phyloP scores from a whole-genome alignment of 2,888 invertebrate genomes.

The Phorcus lineatus region DNA sequence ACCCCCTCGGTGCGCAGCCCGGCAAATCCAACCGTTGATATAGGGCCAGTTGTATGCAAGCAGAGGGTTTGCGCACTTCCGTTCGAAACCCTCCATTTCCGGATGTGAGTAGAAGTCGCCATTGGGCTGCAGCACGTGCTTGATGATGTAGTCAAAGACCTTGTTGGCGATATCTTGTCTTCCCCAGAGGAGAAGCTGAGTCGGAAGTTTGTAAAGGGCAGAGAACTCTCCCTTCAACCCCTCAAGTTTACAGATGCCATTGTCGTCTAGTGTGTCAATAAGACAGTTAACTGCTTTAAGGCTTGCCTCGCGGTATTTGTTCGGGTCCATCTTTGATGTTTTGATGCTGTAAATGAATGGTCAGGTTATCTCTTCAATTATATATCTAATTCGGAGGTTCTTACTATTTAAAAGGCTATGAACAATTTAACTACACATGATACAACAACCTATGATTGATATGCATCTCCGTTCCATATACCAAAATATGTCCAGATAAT shows the following conservation, averaged over 20 bases:
- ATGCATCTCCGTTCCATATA: too few species aligned
- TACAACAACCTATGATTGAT: too few species aligned
- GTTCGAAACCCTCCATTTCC: constrained; percentile 12
- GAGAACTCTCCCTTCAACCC: constrained; percentile 6
- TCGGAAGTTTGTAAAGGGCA: constrained; percentile 23
- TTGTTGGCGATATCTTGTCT: constrained; percentile 5
- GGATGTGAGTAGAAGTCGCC: constrained; percentile 24
- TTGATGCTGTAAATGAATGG: too few species aligned
- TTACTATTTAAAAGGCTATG: too few species aligned
- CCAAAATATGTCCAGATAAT: too few species aligned
- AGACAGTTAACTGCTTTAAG: constrained; percentile 11
- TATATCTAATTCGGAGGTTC: too few species aligned
- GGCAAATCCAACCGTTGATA: constrained; percentile 25
- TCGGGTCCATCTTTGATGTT: background rate
- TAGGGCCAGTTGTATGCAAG: constrained; percentile 24
- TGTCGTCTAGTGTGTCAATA: constrained; percentile 4
- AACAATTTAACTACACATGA: too few species aligned
- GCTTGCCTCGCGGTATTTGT: constrained; percentile 4
- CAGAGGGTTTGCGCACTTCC: constrained; percentile 5
- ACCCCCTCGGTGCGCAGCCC: constrained; percentile 24
- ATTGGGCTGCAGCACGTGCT: constrained; percentile 1
- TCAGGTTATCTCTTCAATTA: too few species aligned
- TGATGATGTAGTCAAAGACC: constrained; percentile 17
- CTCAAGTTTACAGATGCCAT: background rate
- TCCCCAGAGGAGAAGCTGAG: background rate